Evolutionary conservation across 1,140 invertebrate species (phyloP).

Genomic region (Magallana gigas): DNA sequence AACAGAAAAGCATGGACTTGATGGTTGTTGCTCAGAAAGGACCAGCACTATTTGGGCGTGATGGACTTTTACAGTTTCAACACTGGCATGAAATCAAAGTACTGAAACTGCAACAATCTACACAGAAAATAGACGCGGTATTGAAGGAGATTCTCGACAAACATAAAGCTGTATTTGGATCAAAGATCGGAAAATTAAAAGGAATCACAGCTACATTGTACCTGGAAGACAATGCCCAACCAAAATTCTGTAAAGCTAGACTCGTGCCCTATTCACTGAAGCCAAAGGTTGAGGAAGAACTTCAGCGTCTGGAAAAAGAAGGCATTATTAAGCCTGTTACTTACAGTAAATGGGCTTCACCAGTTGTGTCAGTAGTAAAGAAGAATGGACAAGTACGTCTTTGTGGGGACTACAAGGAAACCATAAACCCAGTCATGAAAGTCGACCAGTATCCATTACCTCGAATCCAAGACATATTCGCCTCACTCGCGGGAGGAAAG

Average conservation of each 20-base stretch:
- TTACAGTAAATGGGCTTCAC: constrained; percentile 80
- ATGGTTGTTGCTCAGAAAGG: not conserved
- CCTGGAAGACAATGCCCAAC: constrained; percentile 21
- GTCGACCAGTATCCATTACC: constrained; percentile 53
- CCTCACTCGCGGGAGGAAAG: constrained; percentile 56
- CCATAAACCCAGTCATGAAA: constrained; percentile 66
- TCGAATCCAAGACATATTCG: constrained; percentile 53
- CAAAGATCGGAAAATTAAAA: constrained; percentile 36
- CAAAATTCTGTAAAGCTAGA: constrained; percentile 54
- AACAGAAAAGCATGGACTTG: not conserved
- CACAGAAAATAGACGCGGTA: not conserved
- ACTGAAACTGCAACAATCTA: not conserved
- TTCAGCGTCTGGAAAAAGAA: constrained; percentile 71
- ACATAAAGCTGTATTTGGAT: not conserved
- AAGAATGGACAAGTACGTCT: constrained; percentile 78
- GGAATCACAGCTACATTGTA: constrained; percentile 16
- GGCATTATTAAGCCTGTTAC: constrained; percentile 76
- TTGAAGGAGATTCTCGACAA: constrained; percentile 16
- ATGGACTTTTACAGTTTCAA: constrained; percentile 47
- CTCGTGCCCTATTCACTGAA: constrained; percentile 76
- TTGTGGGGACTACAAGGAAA: constrained; percentile 80
- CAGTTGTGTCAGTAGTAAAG: constrained; percentile 80
- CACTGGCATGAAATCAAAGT: constrained; percentile 46
- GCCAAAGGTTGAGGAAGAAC: constrained; percentile 75
- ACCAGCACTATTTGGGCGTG: constrained; percentile 49